A percentile compares a stretch with the other conserved stretches of the same genome.
Conservation (phyloP, 2,888 invertebrate genomes). For the Lycia hirtaria region DNA sequence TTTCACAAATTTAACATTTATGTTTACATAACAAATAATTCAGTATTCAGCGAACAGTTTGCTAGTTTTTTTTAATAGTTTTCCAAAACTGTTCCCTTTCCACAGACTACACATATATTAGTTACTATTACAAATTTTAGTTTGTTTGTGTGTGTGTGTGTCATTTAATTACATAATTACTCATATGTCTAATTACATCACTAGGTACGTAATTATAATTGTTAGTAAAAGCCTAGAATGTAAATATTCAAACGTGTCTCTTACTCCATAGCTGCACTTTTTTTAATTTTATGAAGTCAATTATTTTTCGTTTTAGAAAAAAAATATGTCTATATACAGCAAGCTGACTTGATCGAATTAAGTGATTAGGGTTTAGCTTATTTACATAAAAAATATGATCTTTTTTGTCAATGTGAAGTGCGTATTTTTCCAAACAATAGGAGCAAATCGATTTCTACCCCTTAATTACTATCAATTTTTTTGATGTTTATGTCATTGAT, state of each 20-base stretch:
- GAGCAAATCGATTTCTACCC: too few species aligned
- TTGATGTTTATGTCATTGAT: too few species aligned
- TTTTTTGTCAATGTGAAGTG: too few species aligned
- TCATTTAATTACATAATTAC: constrained; percentile 42
- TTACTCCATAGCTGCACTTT: constrained; percentile 4
- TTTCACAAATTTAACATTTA: too few species aligned
- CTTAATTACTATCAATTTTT: too few species aligned
- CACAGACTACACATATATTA: background rate
- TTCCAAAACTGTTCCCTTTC: background rate
- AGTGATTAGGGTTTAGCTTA: background rate
- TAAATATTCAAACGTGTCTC: background rate
- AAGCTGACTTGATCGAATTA: background rate
- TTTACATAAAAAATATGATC: background rate
- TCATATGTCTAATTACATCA: constrained; percentile 48
- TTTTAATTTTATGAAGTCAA: background rate
- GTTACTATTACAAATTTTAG: background rate
- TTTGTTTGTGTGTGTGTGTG: constrained; percentile 16
- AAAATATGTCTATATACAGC: background rate
- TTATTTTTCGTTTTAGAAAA: background rate
- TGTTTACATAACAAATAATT: too few species aligned
- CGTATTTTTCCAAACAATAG: too few species aligned
- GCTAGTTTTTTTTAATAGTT: too few species aligned
- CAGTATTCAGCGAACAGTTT: too few species aligned
- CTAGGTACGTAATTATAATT: constrained; percentile 56
- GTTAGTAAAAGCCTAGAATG: constrained; percentile 52